Conservation (phyloP, 1,140 invertebrate genomes). For the Myzus persicae region DNA sequence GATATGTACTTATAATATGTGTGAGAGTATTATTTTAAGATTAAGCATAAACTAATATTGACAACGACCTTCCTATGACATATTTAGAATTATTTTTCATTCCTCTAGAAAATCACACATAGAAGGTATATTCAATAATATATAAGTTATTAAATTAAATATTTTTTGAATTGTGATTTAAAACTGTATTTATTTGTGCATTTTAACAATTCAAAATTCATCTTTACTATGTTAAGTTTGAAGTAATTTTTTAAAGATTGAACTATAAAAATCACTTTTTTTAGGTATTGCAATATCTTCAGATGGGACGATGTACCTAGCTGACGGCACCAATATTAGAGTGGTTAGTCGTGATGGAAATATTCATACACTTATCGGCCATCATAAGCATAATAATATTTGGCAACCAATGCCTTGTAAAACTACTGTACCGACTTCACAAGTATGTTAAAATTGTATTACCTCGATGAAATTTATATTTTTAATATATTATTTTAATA, state of each 20-base stretch:
- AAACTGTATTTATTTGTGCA: background rate
- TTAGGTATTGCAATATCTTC: constrained; percentile 85
- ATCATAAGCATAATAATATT: constrained; percentile 89
- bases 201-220: background rate
- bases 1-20: background rate
- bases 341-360: constrained; percentile 88
- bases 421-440: constrained; percentile 78
- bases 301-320: constrained; percentile 92
- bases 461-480: background rate
- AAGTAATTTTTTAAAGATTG: background rate
- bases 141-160: background rate
- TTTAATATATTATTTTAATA: constrained; percentile 65
- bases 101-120: background rate
- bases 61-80: background rate
- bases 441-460: constrained; percentile 63
- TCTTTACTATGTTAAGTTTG: background rate
- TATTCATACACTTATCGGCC: constrained; percentile 93
- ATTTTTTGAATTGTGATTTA: background rate
- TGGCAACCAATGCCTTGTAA: constrained; percentile 88
- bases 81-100: background rate
- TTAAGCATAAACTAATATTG: background rate
- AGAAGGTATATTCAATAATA: background rate
- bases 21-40: background rate
- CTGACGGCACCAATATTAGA: constrained; percentile 91
- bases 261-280: constrained; percentile 59